A percentile compares a stretch with the other conserved stretches of the same genome.
These are phyloP conservation scores for Periphyllus acericola DNA, from an alignment of 2,888 invertebrate species.

Conservation along the genomic window DNA sequence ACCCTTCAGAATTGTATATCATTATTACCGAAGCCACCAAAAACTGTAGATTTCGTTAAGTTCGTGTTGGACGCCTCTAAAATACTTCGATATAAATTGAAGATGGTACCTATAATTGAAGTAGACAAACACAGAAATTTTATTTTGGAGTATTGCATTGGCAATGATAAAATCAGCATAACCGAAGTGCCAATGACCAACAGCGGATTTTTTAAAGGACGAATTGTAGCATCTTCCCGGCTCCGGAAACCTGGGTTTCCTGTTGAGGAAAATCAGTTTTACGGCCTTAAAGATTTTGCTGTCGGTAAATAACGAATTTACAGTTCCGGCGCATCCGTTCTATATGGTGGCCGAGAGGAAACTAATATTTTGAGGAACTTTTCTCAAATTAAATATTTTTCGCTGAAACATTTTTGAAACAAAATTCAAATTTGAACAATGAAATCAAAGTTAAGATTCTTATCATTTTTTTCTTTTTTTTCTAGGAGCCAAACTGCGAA, in stretches of 20 bases:
- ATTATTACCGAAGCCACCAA: conserved; percentile 77
- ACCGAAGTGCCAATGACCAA: conserved; percentile 78
- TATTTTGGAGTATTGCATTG: conserved; percentile 79
- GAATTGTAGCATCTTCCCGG: conserved; percentile 76
- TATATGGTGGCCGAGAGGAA: no score
- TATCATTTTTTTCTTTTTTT: background rate
- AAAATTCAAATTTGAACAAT: no score
- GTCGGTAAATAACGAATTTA: conserved; percentile 72
- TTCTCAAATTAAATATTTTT: no score
- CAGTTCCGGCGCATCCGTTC: no score
- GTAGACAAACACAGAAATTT: conserved; percentile 82
- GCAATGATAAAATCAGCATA: conserved; percentile 80
- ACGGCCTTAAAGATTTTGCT: conserved; percentile 81
- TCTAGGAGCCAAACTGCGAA: conserved; percentile 32
- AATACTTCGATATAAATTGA: conserved; percentile 80
- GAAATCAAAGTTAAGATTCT: no score
- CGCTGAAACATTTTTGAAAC: no score
- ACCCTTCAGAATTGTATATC: conserved; percentile 79
- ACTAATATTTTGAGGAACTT: no score
- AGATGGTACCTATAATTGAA: no score
- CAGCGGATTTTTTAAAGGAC: conserved; percentile 81
- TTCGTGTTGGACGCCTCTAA: conserved; percentile 66
- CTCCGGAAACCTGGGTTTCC: conserved; percentile 77
- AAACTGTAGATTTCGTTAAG: conserved; percentile 67
- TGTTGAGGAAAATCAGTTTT: conserved; percentile 79